A percentile compares a stretch with the other conserved stretches of the same genome.
Evolutionary conservation across 2,888 invertebrate genomes (phyloP).

Genomic region (Tenthredo scrophulariae): DNA sequence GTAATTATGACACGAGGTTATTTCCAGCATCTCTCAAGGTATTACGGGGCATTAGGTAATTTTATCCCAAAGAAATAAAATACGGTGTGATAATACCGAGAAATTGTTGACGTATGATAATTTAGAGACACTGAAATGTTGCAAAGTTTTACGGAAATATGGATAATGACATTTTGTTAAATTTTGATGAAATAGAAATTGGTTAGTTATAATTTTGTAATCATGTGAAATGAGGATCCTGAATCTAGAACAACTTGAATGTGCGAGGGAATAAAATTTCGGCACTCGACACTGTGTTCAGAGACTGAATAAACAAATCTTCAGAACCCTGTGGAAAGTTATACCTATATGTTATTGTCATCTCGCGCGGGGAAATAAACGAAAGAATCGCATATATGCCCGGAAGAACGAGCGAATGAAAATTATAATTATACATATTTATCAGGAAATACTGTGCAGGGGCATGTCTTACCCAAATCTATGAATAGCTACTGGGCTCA

Average conservation of each 20-base stretch:
- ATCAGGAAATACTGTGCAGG: background rate
- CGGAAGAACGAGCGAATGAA: background rate
- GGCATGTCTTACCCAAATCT: background rate
- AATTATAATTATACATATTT: slow-evolving; percentile 23
- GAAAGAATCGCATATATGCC: background rate
- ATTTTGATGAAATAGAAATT: slow-evolving; percentile 1
- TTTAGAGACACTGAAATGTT: background rate
- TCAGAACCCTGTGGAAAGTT: background rate
- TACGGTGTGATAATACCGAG: background rate
- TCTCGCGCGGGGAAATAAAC: background rate
- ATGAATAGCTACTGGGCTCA: slow-evolving; percentile 25
- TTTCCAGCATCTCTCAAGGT: background rate
- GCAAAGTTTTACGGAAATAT: background rate
- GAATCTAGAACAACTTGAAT: background rate
- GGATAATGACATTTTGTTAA: background rate
- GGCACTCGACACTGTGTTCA: background rate
- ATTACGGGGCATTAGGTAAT: background rate
- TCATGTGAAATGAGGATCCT: background rate
- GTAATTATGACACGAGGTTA: background rate
- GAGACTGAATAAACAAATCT: background rate
- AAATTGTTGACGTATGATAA: slow-evolving; percentile 1
- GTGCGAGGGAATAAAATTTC: background rate
- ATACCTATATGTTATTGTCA: background rate
- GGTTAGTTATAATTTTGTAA: slow-evolving; percentile 3
- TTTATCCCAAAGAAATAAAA: background rate